phyloP scores from a whole-genome alignment of 2,888 invertebrate genomes.

The Pelosia muscerda region DNA sequence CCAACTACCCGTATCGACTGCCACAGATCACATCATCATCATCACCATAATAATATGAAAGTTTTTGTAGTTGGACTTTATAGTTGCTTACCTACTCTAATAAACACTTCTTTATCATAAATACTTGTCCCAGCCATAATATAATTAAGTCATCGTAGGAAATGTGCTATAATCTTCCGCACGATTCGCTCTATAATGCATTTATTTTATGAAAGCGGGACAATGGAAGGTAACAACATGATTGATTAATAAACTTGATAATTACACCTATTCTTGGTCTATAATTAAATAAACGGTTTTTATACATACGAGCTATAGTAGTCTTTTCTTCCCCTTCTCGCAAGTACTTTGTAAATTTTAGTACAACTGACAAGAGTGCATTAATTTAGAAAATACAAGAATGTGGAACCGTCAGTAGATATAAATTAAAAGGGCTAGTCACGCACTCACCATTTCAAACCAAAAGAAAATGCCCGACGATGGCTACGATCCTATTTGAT shows the following conservation, averaged over 20 bases:
- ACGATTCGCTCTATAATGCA: slow-evolving; percentile 29
- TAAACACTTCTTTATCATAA: slow-evolving; percentile 17
- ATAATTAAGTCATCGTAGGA: slow-evolving; percentile 45
- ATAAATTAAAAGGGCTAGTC: slow-evolving; percentile 31
- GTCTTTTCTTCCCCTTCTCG: no score
- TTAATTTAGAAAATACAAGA: no score
- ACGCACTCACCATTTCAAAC: slow-evolving; percentile 35
- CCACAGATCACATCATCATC: no score
- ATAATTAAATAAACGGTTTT: slow-evolving; percentile 57
- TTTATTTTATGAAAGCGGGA: slow-evolving; percentile 65
- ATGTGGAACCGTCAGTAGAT: neutral
- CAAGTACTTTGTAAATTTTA: no score
- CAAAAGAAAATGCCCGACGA: slow-evolving; percentile 49
- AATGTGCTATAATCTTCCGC: slow-evolving; percentile 44
- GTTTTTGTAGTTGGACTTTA: no score
- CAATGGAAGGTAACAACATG: slow-evolving; percentile 69
- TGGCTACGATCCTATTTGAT: slow-evolving; percentile 54
- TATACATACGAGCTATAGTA: slow-evolving; percentile 39
- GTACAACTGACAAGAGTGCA: no score
- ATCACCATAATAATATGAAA: no score
- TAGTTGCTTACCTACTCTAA: neutral
- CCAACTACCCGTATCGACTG: no score
- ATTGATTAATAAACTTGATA: slow-evolving; percentile 60
- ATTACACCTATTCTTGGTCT: slow-evolving; percentile 57
- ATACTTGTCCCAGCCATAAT: slow-evolving; percentile 20